Conservation (phyloP, 2,888 invertebrate genomes). For the Amblyjoppa fuscipennis region DNA sequence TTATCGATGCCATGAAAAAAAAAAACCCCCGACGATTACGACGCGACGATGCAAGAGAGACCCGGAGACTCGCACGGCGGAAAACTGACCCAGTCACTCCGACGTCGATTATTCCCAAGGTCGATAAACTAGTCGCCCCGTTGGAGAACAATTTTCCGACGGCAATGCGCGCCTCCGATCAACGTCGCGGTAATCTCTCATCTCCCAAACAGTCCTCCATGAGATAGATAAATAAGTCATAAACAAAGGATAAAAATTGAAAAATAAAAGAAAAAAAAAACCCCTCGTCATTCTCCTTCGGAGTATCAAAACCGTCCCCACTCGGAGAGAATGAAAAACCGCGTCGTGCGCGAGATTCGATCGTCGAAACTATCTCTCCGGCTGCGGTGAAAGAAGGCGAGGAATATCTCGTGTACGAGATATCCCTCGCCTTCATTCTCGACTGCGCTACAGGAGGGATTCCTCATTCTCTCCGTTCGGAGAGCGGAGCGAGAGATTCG, state of each 20-base stretch:
- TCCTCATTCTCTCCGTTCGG: not conserved
- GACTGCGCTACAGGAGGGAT: slow-evolving; percentile 35
- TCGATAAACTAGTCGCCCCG: slow-evolving; percentile 16
- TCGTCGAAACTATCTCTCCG: slow-evolving; percentile 52
- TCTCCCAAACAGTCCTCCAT: not conserved
- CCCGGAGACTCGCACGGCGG: not conserved
- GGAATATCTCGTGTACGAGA: slow-evolving; percentile 9
- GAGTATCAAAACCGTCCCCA: not conserved
- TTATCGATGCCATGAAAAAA: not conserved
- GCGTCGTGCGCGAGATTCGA: slow-evolving; percentile 20
- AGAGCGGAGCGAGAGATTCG: slow-evolving; percentile 65
- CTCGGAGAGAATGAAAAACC: not conserved
- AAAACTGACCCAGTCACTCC: slow-evolving; percentile 61
- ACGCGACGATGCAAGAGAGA: not conserved
- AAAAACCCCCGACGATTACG: not conserved
- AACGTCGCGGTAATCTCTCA: not conserved
- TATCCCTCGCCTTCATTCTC: not conserved
- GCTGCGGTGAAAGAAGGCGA: slow-evolving; percentile 4
- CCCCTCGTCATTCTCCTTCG: not conserved
- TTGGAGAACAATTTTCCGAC: slow-evolving; percentile 30
- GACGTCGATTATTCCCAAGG: slow-evolving; percentile 46
- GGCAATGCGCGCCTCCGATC: not conserved
- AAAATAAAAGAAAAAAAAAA: not conserved
- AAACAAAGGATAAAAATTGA: too few species aligned
- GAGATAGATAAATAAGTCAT: not conserved